Base-by-base conservation (phyloP, 1,140 invertebrate species). In the Contarinia nasturtii region DNA sequence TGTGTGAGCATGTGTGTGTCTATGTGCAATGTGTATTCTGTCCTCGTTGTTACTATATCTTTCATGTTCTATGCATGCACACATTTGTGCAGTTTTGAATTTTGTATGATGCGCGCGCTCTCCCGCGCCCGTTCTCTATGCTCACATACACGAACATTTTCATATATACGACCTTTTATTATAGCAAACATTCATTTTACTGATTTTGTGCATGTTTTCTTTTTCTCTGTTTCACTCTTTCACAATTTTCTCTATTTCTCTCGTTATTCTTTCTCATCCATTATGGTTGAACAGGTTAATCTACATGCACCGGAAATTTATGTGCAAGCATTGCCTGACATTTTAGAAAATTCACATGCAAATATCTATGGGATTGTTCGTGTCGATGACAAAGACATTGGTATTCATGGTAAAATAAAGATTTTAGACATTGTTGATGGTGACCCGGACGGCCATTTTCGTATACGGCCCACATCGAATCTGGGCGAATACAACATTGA, bases 331-430 rank as follows among this genome's bases (percentile, higher is more conserved):
- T 67, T 92, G 51, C 83, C 86, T 0, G 76, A 83, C 49, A 76
- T 93, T 18, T 70, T 84, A 7, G 86, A 92, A 53, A 80, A 90
- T 49, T 82, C 85, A 0, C 81, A 84, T 52, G 77, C 82, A 0
- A 77, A 88, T 55, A 83, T 90, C 46, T 94, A 91, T 60, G 91
- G 90, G 1, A 89, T 95, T 37, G 76, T 96, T 2, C 74, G 75
- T 17, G 84, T 92, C 0, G 71, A 73, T 12, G 91, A 96, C 59
- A 68, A 73, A 15, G 92, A 97, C 63, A 64, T 67, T 33, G 90
- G 89, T 0, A 67, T 77, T 3, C 84, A 89, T 61, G 92, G 91
- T 1, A 69, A 84, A 54, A 85, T 95, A 27, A 75, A 74, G 11
- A 72, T 69, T 38, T 67, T 96, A n/a, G 80, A 86, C 52, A 93